Evolutionary conservation across 2,888 invertebrate genomes (phyloP), one percentile per base, ranked within the genome.

Genomic region (Chelonus formosanus): DNA sequence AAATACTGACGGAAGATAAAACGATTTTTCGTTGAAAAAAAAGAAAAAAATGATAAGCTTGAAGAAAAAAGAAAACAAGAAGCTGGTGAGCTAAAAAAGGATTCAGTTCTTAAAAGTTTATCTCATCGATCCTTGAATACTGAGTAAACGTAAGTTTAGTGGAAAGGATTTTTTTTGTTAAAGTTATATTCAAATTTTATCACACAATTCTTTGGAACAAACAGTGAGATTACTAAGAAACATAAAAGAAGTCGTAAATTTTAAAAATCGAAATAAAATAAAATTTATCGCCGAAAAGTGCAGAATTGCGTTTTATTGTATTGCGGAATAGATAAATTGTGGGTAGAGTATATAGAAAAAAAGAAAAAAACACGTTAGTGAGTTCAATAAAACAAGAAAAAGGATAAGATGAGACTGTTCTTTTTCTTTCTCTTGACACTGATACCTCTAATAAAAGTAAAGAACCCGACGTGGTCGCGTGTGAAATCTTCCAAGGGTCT

Each of bases 401-500:
- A 40, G 6, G 6, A 40, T 1, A 6, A 40, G 40, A 40, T 40
- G 40, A 36, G 36, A 54, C 10, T 10, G 5, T 35, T 47, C 45
- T 47, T 35, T 8, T 58, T 48, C 34, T 47, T 35, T 58, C 34
- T 34, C 35, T 47, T 58, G 48, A 48, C 47, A 58, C 4, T 36
- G 36, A 48, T 40, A 35, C 36, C 7, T 32, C 35, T 35, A 58
- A 58, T 58, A 47, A 58, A 58, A 47, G 47, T 47, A 47, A 58
- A 58, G 58, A 45, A 58, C 48, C 34, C 8, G 34, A n/a, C 31
- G 47, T 50, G 32, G 44, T 44, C 44, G 45, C 53, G 44, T 52
- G 61, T 53, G 53, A 61, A 61, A 43, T 43, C 53, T 61, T 61
- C 43, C 34, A 34, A 52, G 34, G 53, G 44, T 53, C 53, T 50